Percentiles rank a stretch among this genome's conserved stretches.
Evolutionary conservation across 2,113 vertebrate genomes (phyloP).

Genomic region (Phylloscopus whistleri): DNA sequence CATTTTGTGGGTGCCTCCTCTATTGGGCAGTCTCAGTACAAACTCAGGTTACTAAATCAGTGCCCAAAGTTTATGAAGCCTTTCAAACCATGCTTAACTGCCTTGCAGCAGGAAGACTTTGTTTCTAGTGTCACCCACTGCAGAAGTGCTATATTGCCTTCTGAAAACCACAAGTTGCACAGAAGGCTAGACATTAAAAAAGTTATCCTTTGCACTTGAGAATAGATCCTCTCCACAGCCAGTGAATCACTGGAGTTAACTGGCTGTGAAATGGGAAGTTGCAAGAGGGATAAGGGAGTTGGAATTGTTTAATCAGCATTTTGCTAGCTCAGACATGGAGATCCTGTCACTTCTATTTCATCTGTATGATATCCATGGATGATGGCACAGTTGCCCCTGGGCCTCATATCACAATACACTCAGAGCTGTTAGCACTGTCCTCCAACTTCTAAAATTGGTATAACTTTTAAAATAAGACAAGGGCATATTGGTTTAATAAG

Average conservation of each 20-base stretch:
- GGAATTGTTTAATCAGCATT: constrained; percentile 16
- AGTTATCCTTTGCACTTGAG: background rate
- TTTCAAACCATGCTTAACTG: background rate
- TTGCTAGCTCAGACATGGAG: background rate
- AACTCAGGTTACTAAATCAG: background rate
- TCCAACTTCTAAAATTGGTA: background rate
- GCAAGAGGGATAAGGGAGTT: background rate
- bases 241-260: background rate
- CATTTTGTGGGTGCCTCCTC: background rate
- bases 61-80: background rate
- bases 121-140: background rate
- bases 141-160: background rate
- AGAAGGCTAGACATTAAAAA: background rate
- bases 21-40: background rate
- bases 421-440: background rate
- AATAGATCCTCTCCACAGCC: background rate
- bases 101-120: background rate
- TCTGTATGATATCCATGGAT: background rate
- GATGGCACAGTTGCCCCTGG: background rate
- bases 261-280: constrained; percentile 46
- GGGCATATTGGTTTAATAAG: background rate
- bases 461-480: background rate
- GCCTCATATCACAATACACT: background rate
- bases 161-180: background rate
- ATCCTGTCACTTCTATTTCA: background rate